These are phyloP conservation scores for Eupithecia abbreviata DNA, from an alignment of 2,888 invertebrate species.

Conservation along the genomic window DNA sequence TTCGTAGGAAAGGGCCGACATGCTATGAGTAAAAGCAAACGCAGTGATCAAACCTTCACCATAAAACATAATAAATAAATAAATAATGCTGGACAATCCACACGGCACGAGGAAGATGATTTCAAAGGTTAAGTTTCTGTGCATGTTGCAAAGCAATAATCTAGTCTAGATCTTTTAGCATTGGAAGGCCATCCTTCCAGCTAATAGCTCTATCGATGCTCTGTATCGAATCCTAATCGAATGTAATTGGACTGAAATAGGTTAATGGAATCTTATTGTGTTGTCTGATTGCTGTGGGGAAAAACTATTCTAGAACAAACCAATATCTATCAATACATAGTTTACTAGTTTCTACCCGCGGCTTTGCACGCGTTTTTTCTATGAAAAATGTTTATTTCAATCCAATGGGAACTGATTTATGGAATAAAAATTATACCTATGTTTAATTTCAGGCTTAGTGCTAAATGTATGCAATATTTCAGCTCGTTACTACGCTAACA, in stretches of 20 bases:
- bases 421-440: too few relatives aligned
- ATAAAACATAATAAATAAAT: too few relatives aligned
- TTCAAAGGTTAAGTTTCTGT: not conserved
- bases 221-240: conserved; percentile 44
- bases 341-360: not conserved
- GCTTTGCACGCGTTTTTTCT: not conserved
- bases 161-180: conserved; percentile 16
- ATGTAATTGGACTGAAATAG: conserved; percentile 45
- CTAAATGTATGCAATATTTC: too few relatives aligned
- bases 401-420: too few relatives aligned
- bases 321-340: not conserved
- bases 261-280: conserved; percentile 39
- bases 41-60: not conserved
- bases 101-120: not conserved
- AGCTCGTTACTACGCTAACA: too few relatives aligned
- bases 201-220: conserved; percentile 51
- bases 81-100: too few relatives aligned
- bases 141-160: conserved; percentile 28
- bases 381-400: too few relatives aligned
- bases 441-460: too few relatives aligned
- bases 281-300: conserved; percentile 23
- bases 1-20: not conserved
- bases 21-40: not conserved
- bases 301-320: conserved; percentile 2
- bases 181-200: conserved; percentile 53